phyloP scores from a whole-genome alignment of 2,888 invertebrate genomes.

The Rhodophaea formosa region DNA sequence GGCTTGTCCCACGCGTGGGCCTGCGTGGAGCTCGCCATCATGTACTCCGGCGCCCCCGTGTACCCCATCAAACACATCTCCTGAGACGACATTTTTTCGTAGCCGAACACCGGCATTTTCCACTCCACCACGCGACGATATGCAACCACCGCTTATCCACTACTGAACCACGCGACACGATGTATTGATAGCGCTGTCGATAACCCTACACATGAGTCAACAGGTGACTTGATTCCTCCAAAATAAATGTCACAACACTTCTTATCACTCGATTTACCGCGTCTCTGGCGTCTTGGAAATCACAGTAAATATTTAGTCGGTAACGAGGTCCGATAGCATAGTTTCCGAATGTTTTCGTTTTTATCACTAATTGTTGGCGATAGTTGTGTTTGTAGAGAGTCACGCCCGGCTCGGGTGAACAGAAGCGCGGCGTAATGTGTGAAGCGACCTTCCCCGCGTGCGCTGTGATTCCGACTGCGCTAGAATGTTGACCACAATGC shows the following conservation, averaged over 20 bases:
- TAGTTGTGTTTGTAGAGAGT: slow-evolving; percentile 51
- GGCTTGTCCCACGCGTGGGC: slow-evolving; percentile 61
- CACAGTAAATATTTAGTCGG: slow-evolving; percentile 44
- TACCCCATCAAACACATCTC: slow-evolving; percentile 62
- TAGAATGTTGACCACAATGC: slow-evolving; percentile 36
- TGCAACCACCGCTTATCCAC: slow-evolving; percentile 46
- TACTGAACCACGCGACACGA: slow-evolving; percentile 37
- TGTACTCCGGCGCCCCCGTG: slow-evolving; percentile 49
- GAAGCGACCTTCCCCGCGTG: slow-evolving; percentile 52
- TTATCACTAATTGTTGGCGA: slow-evolving; percentile 53
- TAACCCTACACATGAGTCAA: slow-evolving; percentile 41
- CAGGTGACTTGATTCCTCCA: slow-evolving; percentile 55
- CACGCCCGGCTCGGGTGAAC: slow-evolving; percentile 45
- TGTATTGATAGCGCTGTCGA: slow-evolving; percentile 41
- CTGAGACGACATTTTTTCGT: slow-evolving; percentile 63
- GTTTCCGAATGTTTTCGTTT: slow-evolving; percentile 60
- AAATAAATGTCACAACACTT: slow-evolving; percentile 35
- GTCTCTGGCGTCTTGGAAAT: slow-evolving; percentile 31
- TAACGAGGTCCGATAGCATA: slow-evolving; percentile 32
- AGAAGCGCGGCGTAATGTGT: slow-evolving; percentile 19
- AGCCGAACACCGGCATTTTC: slow-evolving; percentile 73
- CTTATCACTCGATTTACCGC: slow-evolving; percentile 34
- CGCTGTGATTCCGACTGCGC: slow-evolving; percentile 52
- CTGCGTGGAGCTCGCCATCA: slow-evolving; percentile 40
- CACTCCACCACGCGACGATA: slow-evolving; percentile 37